Percentiles rank a stretch among this genome's conserved stretches.
These are phyloP conservation scores for Drosophila formosana DNA, from an alignment of 2,888 invertebrate genomes.

Conservation along the genomic window DNA sequence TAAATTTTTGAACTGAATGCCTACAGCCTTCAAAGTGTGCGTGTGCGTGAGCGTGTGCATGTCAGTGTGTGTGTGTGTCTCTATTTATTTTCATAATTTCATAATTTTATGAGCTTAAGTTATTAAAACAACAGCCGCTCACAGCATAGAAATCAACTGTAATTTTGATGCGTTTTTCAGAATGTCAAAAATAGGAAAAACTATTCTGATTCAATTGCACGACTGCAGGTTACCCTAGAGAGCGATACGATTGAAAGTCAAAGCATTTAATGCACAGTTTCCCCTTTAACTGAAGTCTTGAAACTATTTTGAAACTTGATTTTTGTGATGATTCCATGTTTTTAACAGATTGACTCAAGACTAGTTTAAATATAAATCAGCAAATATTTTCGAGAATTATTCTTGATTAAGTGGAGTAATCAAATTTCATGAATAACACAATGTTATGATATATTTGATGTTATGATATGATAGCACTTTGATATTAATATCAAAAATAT, in stretches of 20 bases:
- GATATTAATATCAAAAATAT: too few relatives aligned
- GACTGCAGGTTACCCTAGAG: constrained; percentile 17
- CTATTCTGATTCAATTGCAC: not conserved
- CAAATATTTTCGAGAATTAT: too few relatives aligned
- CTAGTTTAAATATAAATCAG: too few relatives aligned
- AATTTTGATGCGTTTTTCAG: constrained; percentile 41
- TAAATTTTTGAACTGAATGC: constrained; percentile 40
- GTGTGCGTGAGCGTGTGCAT: constrained; percentile 24
- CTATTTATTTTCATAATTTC: constrained; percentile 78
- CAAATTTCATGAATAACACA: too few relatives aligned
- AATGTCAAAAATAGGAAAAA: constrained; percentile 31
- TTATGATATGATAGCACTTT: too few relatives aligned
- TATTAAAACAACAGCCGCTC: constrained; percentile 69
- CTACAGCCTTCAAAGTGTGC: constrained; percentile 19
- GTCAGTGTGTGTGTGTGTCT: constrained; percentile 36
- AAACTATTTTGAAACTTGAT: too few relatives aligned
- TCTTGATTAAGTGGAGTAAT: too few relatives aligned
- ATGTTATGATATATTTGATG: too few relatives aligned
- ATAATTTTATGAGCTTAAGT: constrained; percentile 76
- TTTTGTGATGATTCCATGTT: too few relatives aligned
- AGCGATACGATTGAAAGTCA: not conserved
- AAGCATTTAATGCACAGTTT: too few relatives aligned
- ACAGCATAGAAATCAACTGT: constrained; percentile 29
- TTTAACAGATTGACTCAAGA: too few relatives aligned
- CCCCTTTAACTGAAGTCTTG: too few relatives aligned